Conservation (phyloP, 2,113 vertebrate species). For the Clarias gariepinus region DNA sequence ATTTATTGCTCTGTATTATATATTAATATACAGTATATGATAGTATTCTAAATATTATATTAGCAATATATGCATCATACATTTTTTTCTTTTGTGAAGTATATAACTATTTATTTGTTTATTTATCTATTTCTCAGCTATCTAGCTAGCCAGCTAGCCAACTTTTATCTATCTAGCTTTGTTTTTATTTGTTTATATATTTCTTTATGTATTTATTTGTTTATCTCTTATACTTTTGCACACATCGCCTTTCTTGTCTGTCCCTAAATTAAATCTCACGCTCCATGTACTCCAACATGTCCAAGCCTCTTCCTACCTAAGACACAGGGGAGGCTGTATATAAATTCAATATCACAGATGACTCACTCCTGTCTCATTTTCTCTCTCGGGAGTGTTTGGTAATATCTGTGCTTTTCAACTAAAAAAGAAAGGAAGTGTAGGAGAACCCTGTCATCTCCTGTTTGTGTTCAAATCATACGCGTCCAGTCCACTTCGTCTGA, state of each 20-base stretch:
- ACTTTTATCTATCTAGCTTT: too few species aligned
- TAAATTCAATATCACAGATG: slow-evolving; percentile 4
- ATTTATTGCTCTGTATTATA: too few species aligned
- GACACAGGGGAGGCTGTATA: slow-evolving; percentile 6
- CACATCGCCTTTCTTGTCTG: too few species aligned
- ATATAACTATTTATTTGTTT: too few species aligned
- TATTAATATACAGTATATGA: too few species aligned
- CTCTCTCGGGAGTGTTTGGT: not conserved
- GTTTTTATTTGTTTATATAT: not conserved
- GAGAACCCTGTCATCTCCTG: not conserved
- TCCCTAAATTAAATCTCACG: not conserved
- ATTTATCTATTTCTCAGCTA: too few species aligned
- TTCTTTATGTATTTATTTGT: not conserved
- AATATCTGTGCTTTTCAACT: not conserved
- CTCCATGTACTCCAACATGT: not conserved
- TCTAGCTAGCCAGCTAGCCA: too few species aligned
- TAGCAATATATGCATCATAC: too few species aligned
- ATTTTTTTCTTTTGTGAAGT: too few species aligned
- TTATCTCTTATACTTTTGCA: not conserved
- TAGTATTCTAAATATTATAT: too few species aligned
- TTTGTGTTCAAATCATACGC: not conserved
- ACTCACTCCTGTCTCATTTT: not conserved
- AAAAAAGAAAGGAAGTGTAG: not conserved
- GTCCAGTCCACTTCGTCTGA: not conserved
- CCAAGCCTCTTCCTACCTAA: not conserved